Conservation (phyloP, 2,797 vertebrate species). For the Scomberomorus guttatus region DNA sequence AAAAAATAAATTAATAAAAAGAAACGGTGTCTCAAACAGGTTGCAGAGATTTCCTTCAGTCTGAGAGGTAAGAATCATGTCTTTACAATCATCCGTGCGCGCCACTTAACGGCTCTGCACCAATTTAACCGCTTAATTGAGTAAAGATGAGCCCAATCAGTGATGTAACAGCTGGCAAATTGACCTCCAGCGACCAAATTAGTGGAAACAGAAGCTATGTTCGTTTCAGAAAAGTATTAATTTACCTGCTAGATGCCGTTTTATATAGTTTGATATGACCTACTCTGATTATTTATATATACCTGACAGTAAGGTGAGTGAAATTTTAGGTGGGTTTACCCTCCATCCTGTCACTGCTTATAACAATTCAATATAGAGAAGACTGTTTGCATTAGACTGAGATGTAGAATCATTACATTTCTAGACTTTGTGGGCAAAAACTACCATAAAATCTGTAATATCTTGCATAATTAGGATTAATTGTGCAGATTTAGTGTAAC, state of each 20-base stretch:
- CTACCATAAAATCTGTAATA: background rate
- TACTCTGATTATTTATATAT: background rate
- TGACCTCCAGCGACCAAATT: slow-evolving; percentile 42
- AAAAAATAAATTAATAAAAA: background rate
- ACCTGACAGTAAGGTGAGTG: background rate
- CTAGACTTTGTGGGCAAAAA: background rate
- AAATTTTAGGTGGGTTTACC: slow-evolving; percentile 12
- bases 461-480: background rate
- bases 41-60: slow-evolving; percentile 39
- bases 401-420: background rate
- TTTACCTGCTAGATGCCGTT: background rate
- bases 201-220: background rate
- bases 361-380: background rate
- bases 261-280: slow-evolving; percentile 9
- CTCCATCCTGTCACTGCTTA: background rate
- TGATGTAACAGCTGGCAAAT: slow-evolving; percentile 36
- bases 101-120: slow-evolving; percentile 25
- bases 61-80: slow-evolving; percentile 56
- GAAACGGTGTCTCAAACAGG: slow-evolving; percentile 55
- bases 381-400: background rate
- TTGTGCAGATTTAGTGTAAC: background rate
- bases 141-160: slow-evolving; percentile 31
- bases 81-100: slow-evolving; percentile 15
- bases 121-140: slow-evolving; percentile 48
- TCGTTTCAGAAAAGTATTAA: slow-evolving; percentile 4